Conservation (phyloP, 2,888 invertebrate genomes). For the Nasonia oneida region DNA sequence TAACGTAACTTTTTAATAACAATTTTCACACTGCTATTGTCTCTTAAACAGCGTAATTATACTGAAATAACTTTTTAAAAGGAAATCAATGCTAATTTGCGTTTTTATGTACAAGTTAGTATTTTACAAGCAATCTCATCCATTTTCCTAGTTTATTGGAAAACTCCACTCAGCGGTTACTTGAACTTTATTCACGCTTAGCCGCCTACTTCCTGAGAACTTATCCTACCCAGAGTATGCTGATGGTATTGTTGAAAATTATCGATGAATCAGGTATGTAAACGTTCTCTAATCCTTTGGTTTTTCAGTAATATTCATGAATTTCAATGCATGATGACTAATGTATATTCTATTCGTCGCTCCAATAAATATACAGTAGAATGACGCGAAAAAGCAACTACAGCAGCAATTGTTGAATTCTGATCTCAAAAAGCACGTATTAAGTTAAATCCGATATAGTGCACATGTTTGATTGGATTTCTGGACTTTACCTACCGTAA, state of each 20-base stretch:
- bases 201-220: conserved; percentile 26
- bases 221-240: conserved; percentile 4
- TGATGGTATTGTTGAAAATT: conserved; percentile 15
- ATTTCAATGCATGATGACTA: neutral
- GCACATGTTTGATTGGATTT: neutral
- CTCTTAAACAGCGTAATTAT: no score
- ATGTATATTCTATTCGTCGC: no score
- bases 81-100: conserved; percentile 35
- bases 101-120: conserved; percentile 33
- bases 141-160: conserved; percentile 50
- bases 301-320: neutral
- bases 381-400: no score
- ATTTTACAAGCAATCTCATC: conserved; percentile 44
- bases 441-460: neutral
- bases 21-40: no score
- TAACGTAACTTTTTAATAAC: no score
- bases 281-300: neutral
- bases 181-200: conserved; percentile 51
- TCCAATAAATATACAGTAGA: no score
- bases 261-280: neutral
- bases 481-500: neutral
- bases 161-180: conserved; percentile 41
- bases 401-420: neutral
- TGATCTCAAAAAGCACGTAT: neutral
- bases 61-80: neutral